Conservation (phyloP, 2,797 vertebrate genomes). For the Sebastes hubbsi region DNA sequence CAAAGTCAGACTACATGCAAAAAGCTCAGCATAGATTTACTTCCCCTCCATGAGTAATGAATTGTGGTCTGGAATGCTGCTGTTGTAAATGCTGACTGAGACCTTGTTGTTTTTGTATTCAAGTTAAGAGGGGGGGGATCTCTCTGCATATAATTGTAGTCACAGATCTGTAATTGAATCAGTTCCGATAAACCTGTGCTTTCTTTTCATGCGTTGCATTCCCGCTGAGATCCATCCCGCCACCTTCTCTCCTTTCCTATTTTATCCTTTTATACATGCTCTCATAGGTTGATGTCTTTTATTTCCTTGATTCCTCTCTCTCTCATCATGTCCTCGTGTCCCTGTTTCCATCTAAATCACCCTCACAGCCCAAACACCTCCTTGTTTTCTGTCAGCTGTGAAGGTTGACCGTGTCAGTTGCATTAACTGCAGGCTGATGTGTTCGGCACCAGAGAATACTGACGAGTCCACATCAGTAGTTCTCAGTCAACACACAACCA, state of each 20-base stretch:
- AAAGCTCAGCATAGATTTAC: not conserved
- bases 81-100: not conserved
- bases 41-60: not conserved
- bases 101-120: not conserved
- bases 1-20: not conserved
- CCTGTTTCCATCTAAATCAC: not conserved
- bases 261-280: not conserved
- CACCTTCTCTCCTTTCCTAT: not conserved
- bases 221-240: not conserved
- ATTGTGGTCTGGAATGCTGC: not conserved
- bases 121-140: not conserved
- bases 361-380: not conserved
- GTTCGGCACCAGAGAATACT: not conserved
- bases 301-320: not conserved
- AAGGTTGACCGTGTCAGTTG: constrained; percentile 25
- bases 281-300: not conserved
- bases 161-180: not conserved
- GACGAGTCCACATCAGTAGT: not conserved
- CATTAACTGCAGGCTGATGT: constrained; percentile 19
- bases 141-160: not conserved
- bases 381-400: constrained; percentile 24
- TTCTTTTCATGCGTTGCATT: not conserved
- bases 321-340: not conserved
- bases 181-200: not conserved
- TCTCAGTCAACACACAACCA: not conserved